Evolutionary conservation across 2,797 vertebrate species (phyloP), one percentile per base, ranked within the genome.

Genomic region (Lithobates pipiens): DNA sequence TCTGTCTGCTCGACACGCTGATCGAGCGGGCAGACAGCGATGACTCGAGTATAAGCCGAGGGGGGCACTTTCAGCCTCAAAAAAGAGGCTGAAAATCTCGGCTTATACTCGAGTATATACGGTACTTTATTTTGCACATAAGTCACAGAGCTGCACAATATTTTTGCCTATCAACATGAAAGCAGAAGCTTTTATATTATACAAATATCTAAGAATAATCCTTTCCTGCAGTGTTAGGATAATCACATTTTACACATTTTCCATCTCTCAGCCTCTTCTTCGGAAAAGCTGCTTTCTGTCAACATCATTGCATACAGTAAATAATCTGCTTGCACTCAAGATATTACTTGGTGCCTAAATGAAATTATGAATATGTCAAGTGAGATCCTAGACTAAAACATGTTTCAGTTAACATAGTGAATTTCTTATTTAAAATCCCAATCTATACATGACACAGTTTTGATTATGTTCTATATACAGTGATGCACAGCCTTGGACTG

Each of bases 251-350:
- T 71, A 89, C 29, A 77, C 6, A 23, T 1, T 85, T 76, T 3
- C 86, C 89, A 89, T 39, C 34, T 50, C 83, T 36, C 57, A 67
- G 63, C 80, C 71, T 86, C 81, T 88, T 85, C 83, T 80, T 71
- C 85, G 57, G 76, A 88, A 0, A 73, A 68, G 80, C 73, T 89
- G 84, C 67, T 73, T 84, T 91, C n/a, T 86, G 88, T 71, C 80
- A 89, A 88, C 81, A 72, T 88, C 83, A 76, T 87, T 89, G 87
- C 88, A 77, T 88, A 77, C 63, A 90, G 89, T 88, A 84, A 90
- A 88, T 75, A 29, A 88, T 44, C 80, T 76, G 71, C 63, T 80
- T 46, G 71, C 81, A 84, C 86, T 90, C 75, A 77, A 85, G 84
- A 74, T 85, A 79, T 76, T 39, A 88, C 84, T 85, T 89, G 88